Evolutionary conservation across 2,113 vertebrate species (phyloP), one percentile per base, ranked within the genome.

Genomic region (Rhagologus leucostigma): DNA sequence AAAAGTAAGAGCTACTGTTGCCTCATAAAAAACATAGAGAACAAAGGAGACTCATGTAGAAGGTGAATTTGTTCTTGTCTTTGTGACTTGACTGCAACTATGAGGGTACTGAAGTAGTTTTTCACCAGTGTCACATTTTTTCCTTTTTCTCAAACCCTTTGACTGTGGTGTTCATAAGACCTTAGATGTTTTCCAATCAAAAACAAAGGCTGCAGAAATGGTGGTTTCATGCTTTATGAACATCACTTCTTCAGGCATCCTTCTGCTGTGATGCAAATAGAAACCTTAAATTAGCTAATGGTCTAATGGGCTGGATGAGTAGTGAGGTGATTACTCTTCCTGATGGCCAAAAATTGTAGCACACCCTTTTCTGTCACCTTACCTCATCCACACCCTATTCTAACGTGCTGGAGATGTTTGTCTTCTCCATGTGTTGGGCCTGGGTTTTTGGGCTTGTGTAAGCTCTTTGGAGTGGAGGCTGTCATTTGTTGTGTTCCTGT

Each of bases 361-460:
- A 89, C 94, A 87, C 94, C 94, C 95, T 93, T 70, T 96, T 96
- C 82, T 93, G 92, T 88, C 92, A 77, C 82, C 64, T 90, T 86
- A 60, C 76, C 57, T 93, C 84, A 80, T 93, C 87, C 94, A 89
- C 91, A 47, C 92, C 95, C 90, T 77, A 6, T 95, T 93, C 64
- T 65, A 78, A 92, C 91, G 84, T 92, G 93, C 63, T 9, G 11
- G 88, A 92, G 83, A 47, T 74, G 89, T 81, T 91, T 95, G 71
- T 84, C 87, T 92, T 84, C 88, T 90, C 63, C 62, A 0, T 4
- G 3, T 74, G 49, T 85, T 89, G 52, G 42, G 56, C 57, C 55
- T 69, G 22, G 11, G 27, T 20, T 91, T 94, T 96, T 59, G 57
- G 71, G 55, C 63, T 69, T 77, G 37, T 67, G 52, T 90, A 77